Evolutionary conservation across 2,113 vertebrate genomes (phyloP), one percentile per base, ranked within the genome.

Genomic region (Aptenodytes patagonicus): DNA sequence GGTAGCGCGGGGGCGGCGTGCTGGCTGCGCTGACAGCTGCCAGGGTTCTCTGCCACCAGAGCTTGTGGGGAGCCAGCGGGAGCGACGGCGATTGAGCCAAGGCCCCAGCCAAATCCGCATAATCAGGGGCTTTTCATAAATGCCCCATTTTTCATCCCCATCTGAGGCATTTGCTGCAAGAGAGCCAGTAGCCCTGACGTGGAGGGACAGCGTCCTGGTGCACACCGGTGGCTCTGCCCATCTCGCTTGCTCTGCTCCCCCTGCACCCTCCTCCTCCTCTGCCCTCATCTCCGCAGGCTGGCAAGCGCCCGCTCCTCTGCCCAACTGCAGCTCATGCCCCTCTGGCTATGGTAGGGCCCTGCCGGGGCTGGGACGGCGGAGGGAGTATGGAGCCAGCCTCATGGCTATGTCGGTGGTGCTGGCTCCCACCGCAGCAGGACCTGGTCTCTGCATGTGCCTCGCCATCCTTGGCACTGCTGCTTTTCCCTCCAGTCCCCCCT

Each of bases 1-100:
- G 97, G 97, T 92, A 98, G 98, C 44, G 71, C 97, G 97, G 98
- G 98, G 97, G 98, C 96, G 98, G 98, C 95, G 97, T 92, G 86
- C 49, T 92, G 95, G 96, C 97, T 72, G 96, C 94, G 86, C 97
- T 97, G 97, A 98, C 99, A 99, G 98, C 99, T 99, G 99, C 98
- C 97, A 97, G 76, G 91, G 52, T 97, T 96, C 98, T 95, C 89
- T 38, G 90, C 96, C 93, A 97, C 97, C 95, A 94, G 69, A 90
- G 97, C 98, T 97, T 96, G 94, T 77, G 97, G 98, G 98, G 98
- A 98, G 98, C 97, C 98, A 86, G 97, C 94, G 95, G 97, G 97
- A 98, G 95, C 96, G 78, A 95, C 96, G 95, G 98, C 36, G 11
- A 2, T 26, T 7, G 98, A 97, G 81, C 66, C 98, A 89, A 98